Conservation (phyloP, 2,113 vertebrate species). For the Apodemus sylvaticus region DNA sequence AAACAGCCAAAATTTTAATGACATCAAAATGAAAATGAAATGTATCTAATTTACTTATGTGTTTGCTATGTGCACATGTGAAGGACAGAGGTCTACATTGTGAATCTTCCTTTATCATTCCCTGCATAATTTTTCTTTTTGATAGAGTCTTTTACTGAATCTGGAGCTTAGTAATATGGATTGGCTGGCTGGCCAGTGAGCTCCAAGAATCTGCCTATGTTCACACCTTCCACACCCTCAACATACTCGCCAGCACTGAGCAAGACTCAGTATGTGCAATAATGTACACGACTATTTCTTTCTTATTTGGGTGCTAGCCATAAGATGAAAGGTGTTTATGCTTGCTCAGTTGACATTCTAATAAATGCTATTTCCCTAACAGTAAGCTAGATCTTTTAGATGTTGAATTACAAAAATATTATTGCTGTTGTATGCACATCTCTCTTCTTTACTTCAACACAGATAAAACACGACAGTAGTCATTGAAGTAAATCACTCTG, state of each 20-base stretch:
- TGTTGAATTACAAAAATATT: background rate
- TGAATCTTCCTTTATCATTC: background rate
- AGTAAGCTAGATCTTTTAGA: slow-evolving; percentile 5
- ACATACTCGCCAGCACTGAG: background rate
- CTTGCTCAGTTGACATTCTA: background rate
- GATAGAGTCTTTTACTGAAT: background rate
- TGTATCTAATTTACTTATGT: background rate
- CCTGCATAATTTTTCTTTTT: background rate
- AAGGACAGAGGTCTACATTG: background rate
- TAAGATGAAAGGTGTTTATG: background rate
- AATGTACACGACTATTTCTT: background rate
- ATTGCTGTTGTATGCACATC: background rate
- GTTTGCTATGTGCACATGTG: background rate
- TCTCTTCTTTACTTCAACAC: background rate
- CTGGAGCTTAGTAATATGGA: background rate
- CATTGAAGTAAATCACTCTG: slow-evolving; percentile 1
- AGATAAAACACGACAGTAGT: background rate
- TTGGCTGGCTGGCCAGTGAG: background rate
- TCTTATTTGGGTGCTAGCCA: background rate
- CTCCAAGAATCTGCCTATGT: background rate
- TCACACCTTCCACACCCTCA: background rate
- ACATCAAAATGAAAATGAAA: background rate
- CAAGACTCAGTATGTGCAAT: background rate
- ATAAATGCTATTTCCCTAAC: background rate
- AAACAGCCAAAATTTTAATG: background rate